Evolutionary conservation across 1,140 invertebrate species (phyloP).

Genomic region (Psilanteris sp.): DNA sequence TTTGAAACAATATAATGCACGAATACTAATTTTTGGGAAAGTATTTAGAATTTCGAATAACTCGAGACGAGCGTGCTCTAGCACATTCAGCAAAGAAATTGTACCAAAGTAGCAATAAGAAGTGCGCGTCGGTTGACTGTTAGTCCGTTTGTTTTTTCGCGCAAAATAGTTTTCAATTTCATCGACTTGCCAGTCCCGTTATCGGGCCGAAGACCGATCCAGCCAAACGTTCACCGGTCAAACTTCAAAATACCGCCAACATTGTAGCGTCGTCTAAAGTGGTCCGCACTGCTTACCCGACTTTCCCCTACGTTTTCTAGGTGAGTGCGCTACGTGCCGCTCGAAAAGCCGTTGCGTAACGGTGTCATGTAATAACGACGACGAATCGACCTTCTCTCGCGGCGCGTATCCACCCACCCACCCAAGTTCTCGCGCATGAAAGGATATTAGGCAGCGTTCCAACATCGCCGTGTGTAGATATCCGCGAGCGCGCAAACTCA

Average conservation of each 20-base stretch:
- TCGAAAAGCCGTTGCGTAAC: conserved; percentile 59
- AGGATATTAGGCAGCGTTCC: conserved; percentile 44
- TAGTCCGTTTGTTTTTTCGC: no score
- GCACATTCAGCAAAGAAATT: no score
- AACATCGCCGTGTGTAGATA: conserved; percentile 2
- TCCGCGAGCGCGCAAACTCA: background rate
- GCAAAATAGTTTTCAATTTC: no score
- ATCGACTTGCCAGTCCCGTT: background rate
- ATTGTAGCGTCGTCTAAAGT: conserved; percentile 35
- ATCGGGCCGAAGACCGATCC: background rate
- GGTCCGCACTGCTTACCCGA: conserved; percentile 34
- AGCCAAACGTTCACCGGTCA: background rate
- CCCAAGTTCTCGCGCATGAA: conserved; percentile 38
- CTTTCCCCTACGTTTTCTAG: conserved; percentile 56
- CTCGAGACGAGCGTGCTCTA: no score
- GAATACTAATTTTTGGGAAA: no score
- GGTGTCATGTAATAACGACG: conserved; percentile 61
- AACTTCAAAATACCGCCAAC: conserved; percentile 15
- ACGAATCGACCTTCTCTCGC: conserved; percentile 58
- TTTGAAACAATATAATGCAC: no score
- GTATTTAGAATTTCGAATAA: no score
- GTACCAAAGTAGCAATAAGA: no score
- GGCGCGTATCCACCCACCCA: conserved; percentile 53
- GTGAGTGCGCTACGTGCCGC: conserved; percentile 51
- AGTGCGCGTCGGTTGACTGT: no score